Base-by-base conservation (phyloP, 1,140 invertebrate genomes). In the Matsumurasca onukii region DNA sequence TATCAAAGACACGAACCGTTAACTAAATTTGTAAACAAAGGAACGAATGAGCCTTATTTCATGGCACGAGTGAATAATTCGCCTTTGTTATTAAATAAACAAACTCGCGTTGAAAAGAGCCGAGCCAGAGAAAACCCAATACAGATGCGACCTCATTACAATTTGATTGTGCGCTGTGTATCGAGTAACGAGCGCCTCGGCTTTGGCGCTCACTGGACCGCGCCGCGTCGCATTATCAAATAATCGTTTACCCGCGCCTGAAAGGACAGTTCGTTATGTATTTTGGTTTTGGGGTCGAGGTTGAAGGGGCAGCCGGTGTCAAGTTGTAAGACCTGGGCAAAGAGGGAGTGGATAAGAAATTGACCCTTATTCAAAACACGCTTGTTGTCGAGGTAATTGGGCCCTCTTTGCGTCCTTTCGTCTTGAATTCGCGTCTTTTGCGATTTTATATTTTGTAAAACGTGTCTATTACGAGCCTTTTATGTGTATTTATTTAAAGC, bases 311-410 rank as follows among this genome's bases (percentile, higher is more conserved):
- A 22, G 22, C n/a, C 9, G 55, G 24, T 59, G 24, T 25, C 25
- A 59, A 59, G 30, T 59, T 59, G n/a, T 27, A 27, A 2, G 55
- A 27, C 55, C 30, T 59, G 55, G 30, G 55, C 3, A 5, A 27
- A 59, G 49, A 24, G 49, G 22, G 20, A 24, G 49, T 13, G n/a
- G 55, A 5, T 2, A 13, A 27, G 55, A 27, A 59, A 59, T 59
- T 59, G 55, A 59, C 55, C 55, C 55, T 59, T 59, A 59, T 27
- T 27, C 55, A 59, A 59, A 59, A 59, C 55, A 22, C 25, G 55
- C 25, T 27, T 27, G 55, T 59, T 59, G 22, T 59, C 30, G n/a
- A 27, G 55, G 55, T 59, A 59, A 59, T 59, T 59, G 55, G 55
- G 49, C 5, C 20, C 12, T 52, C 9, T 20, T 52, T 12, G 3